These are phyloP conservation scores for Netelia virgata DNA, from an alignment of 2,888 invertebrate species.

Conservation along the genomic window DNA sequence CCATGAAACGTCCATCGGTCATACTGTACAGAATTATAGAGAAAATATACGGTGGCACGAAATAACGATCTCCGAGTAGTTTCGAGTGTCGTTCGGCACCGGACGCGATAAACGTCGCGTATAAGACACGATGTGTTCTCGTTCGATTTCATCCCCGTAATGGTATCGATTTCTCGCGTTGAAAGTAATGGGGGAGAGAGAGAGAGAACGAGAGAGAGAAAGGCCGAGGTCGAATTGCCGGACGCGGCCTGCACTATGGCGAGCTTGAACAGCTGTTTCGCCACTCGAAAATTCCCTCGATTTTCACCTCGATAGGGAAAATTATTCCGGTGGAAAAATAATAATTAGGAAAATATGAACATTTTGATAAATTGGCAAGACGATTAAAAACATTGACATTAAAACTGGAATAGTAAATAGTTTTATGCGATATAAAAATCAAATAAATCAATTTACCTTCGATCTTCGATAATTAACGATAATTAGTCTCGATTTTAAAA, in stretches of 20 bases:
- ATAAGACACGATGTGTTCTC: background rate
- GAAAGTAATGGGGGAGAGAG: background rate
- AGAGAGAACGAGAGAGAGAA: background rate
- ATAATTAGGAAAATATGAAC: too few species aligned
- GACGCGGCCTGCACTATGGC: background rate
- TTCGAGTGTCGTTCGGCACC: background rate
- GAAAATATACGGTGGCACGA: constrained; percentile 10
- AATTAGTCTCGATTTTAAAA: too few species aligned
- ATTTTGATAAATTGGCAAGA: too few species aligned
- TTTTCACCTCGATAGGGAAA: background rate
- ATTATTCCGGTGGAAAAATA: too few species aligned
- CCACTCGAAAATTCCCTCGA: background rate
- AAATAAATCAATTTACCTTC: too few species aligned
- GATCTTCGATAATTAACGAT: too few species aligned
- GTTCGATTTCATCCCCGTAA: constrained; percentile 10
- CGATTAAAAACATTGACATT: too few species aligned
- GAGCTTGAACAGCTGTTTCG: constrained; percentile 45
- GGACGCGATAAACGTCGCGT: constrained; percentile 3
- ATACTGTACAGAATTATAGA: background rate
- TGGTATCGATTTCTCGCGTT: constrained; percentile 20
- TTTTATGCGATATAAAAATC: too few species aligned
- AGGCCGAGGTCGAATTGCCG: constrained; percentile 18
- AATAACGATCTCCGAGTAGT: background rate
- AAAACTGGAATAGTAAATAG: too few species aligned
- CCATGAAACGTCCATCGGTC: background rate